phyloP scores from a whole-genome alignment of 1,140 invertebrate genomes.

The Epicauta chinensis region DNA sequence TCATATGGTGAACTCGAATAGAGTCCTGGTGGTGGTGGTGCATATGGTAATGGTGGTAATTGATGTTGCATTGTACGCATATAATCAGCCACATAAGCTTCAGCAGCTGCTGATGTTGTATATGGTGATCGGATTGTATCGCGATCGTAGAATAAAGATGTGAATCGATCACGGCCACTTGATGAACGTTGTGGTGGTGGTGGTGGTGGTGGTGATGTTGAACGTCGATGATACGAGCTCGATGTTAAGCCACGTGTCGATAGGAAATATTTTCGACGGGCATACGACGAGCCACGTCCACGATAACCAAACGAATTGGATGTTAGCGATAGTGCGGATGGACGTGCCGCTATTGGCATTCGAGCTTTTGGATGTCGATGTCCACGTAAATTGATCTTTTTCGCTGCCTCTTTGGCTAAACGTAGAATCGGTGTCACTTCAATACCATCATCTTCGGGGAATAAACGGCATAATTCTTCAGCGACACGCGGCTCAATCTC shows the following conservation, averaged over 20 bases:
- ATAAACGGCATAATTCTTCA: slow-evolving; percentile 88
- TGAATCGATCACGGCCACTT: slow-evolving; percentile 32
- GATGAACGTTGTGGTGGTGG: slow-evolving; percentile 36
- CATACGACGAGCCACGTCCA: slow-evolving; percentile 43
- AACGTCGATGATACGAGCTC: slow-evolving; percentile 52
- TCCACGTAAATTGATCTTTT: slow-evolving; percentile 50
- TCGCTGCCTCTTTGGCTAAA: slow-evolving; percentile 81
- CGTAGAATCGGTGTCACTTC: slow-evolving; percentile 85
- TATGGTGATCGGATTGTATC: slow-evolving; percentile 40
- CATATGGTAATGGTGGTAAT: slow-evolving; percentile 63
- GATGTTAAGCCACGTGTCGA: slow-evolving; percentile 45
- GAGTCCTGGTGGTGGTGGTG: slow-evolving; percentile 53
- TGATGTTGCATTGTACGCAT: slow-evolving; percentile 77
- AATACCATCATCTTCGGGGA: slow-evolving; percentile 88
- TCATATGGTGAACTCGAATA: slow-evolving; percentile 58
- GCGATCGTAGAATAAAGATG: slow-evolving; percentile 36
- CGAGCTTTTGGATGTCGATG: slow-evolving; percentile 47
- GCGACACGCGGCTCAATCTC: slow-evolving; percentile 94
- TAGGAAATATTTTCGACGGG: slow-evolving; percentile 48
- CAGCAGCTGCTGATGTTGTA: slow-evolving; percentile 56
- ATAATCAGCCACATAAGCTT: slow-evolving; percentile 70
- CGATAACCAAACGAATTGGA: slow-evolving; percentile 37
- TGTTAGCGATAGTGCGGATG: too few species aligned
- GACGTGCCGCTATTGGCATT: slow-evolving; percentile 40
- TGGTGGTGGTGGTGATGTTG: slow-evolving; percentile 47